These are phyloP conservation scores for Brachyhypopomus gauderio DNA, from an alignment of 2,113 vertebrate species.

Conservation along the genomic window DNA sequence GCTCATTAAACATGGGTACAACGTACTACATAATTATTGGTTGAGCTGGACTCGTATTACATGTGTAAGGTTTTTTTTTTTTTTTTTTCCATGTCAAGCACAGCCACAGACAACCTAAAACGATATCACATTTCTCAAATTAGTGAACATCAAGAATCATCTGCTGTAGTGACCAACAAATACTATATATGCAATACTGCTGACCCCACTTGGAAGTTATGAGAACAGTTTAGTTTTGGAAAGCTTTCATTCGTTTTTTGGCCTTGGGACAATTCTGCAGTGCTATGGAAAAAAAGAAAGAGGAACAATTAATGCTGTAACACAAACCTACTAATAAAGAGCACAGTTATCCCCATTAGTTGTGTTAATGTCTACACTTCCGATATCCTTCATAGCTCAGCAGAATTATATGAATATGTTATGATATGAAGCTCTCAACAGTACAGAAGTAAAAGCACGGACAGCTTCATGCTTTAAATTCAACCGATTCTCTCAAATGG, in stretches of 20 bases:
- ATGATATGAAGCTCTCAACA: not conserved
- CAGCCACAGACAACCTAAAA: not conserved
- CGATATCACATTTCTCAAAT: not conserved
- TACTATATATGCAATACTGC: too few relatives aligned
- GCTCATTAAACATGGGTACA: not conserved
- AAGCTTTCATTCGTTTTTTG: not conserved
- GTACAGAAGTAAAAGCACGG: not conserved
- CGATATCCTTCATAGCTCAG: not conserved
- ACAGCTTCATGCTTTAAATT: not conserved
- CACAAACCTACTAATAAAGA: not conserved
- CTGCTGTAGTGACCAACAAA: not conserved
- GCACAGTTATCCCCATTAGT: not conserved
- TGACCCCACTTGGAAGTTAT: not conserved
- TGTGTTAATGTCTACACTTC: not conserved
- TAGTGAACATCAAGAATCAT: not conserved
- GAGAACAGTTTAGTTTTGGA: not conserved
- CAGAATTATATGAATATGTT: not conserved
- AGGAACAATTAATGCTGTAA: not conserved
- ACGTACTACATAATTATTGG: not conserved
- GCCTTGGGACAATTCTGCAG: not conserved
- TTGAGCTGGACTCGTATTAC: not conserved
- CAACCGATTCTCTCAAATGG: not conserved
- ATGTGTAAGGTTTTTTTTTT: not conserved
- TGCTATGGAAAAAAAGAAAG: not conserved
- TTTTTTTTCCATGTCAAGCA: not conserved